Conservation (phyloP, 2,888 invertebrate species). For the Seladonia tumulorum region DNA sequence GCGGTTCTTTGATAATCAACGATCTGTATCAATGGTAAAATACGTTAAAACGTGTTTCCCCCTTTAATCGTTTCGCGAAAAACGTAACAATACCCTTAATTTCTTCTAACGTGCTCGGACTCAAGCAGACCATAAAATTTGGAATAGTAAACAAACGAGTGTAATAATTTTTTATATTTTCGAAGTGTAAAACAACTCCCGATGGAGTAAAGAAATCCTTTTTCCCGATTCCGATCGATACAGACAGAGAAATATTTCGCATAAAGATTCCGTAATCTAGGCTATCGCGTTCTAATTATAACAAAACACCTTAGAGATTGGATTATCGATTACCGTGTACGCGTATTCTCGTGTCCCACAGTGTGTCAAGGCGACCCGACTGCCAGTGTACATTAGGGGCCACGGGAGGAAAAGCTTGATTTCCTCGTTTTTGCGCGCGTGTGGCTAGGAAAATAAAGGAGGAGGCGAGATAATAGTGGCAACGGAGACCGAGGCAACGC, state of each 20-base stretch:
- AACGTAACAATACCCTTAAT: too few relatives aligned
- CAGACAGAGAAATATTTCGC: neutral
- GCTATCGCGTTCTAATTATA: neutral
- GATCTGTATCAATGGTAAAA: too few relatives aligned
- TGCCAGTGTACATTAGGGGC: neutral
- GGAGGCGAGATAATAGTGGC: slow-evolving; percentile 30
- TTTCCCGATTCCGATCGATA: neutral
- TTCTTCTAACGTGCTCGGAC: too few relatives aligned
- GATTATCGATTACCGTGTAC: neutral
- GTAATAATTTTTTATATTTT: neutral
- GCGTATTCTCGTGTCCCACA: neutral
- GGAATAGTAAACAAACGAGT: too few relatives aligned
- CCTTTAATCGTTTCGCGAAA: too few relatives aligned
- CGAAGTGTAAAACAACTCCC: neutral
- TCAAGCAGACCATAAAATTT: too few relatives aligned
- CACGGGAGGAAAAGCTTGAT: slow-evolving; percentile 9
- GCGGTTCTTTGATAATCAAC: too few relatives aligned
- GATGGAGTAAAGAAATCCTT: neutral
- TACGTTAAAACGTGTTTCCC: too few relatives aligned
- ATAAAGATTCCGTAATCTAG: neutral
- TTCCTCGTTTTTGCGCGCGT: slow-evolving; percentile 14
- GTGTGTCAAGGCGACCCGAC: neutral
- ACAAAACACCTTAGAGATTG: neutral
- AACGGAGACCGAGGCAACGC: slow-evolving; percentile 12
- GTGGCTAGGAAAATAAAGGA: slow-evolving; percentile 35